phyloP scores from a whole-genome alignment of 2,113 vertebrate genomes.

The Perca flavescens region DNA sequence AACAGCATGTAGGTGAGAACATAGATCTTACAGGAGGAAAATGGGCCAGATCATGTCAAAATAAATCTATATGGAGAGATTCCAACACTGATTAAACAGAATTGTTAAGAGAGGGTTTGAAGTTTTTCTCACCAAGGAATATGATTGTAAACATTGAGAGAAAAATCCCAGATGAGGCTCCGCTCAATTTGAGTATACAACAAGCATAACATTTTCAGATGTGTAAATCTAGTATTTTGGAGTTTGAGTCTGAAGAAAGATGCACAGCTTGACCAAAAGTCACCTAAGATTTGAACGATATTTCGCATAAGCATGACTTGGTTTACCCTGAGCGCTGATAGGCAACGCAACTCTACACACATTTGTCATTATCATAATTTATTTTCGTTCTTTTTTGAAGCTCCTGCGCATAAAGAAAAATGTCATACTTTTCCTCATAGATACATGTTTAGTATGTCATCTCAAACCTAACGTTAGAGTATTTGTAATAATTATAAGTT shows the following conservation, averaged over 20 bases:
- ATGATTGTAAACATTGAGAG: constrained; percentile 86
- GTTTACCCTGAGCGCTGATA: constrained; percentile 18
- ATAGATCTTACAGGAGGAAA: constrained; percentile 78
- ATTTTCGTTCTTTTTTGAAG: background rate
- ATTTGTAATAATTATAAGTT: constrained; percentile 15
- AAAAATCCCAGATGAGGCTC: constrained; percentile 80
- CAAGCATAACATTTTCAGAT: constrained; percentile 80
- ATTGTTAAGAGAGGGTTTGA: constrained; percentile 86
- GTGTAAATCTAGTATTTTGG: constrained; percentile 75
- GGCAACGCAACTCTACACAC: background rate
- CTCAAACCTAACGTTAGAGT: background rate
- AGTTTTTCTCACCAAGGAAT: constrained; percentile 85
- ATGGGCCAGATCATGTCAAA: constrained; percentile 85
- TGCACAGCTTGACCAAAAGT: constrained; percentile 62
- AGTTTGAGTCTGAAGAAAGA: constrained; percentile 65
- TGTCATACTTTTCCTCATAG: background rate
- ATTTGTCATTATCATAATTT: background rate
- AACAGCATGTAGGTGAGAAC: constrained; percentile 81
- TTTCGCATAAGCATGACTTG: constrained; percentile 13
- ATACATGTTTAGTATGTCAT: background rate
- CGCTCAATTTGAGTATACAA: constrained; percentile 70
- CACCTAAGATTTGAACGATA: constrained; percentile 30
- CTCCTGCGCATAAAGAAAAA: background rate
- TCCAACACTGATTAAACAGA: constrained; percentile 88
- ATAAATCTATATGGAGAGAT: constrained; percentile 85